Percentiles rank a stretch among this genome's conserved stretches.
Conservation (phyloP, 35 echinoderm and acorn worm species). For the Stichopus chloronotus region DNA sequence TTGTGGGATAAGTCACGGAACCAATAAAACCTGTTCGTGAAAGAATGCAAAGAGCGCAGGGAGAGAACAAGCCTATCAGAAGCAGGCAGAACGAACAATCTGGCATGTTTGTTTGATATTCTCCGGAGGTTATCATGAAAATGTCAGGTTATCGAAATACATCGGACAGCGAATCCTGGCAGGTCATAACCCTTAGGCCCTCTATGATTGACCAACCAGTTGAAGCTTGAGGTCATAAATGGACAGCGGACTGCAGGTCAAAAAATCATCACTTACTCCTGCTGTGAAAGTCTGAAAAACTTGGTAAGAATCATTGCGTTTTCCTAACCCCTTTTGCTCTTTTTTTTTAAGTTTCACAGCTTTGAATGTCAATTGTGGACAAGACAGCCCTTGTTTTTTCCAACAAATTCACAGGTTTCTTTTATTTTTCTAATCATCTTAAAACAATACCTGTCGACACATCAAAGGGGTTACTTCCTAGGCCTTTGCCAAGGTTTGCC, state of each 20-base stretch:
- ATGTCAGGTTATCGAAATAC: background rate
- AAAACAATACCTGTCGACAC: background rate
- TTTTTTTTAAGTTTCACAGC: background rate
- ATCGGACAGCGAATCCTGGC: slow-evolving; percentile 15
- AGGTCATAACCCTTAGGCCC: slow-evolving; percentile 37
- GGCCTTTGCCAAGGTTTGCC: background rate
- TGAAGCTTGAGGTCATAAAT: slow-evolving; percentile 33
- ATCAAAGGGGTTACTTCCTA: background rate
- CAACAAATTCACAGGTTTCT: background rate
- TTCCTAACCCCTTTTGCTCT: background rate
- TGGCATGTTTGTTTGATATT: slow-evolving; percentile 9
- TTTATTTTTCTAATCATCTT: background rate
- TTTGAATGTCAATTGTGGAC: background rate
- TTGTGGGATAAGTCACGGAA: slow-evolving; percentile 42
- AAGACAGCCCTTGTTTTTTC: background rate
- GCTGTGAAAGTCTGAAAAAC: slow-evolving; percentile 22
- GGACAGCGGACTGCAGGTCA: slow-evolving; percentile 43
- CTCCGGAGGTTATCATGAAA: slow-evolving; percentile 9
- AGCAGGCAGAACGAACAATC: background rate
- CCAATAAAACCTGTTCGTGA: slow-evolving; percentile 39
- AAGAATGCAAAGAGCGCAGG: slow-evolving; percentile 14
- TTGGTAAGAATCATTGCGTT: slow-evolving; percentile 26
- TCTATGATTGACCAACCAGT: slow-evolving; percentile 39
- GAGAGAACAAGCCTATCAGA: background rate
- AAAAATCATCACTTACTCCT: background rate